Percentiles rank a stretch among this genome's conserved stretches.
These are phyloP conservation scores for Tangara arthus DNA, from an alignment of 2,797 vertebrate genomes.

Conservation along the genomic window DNA sequence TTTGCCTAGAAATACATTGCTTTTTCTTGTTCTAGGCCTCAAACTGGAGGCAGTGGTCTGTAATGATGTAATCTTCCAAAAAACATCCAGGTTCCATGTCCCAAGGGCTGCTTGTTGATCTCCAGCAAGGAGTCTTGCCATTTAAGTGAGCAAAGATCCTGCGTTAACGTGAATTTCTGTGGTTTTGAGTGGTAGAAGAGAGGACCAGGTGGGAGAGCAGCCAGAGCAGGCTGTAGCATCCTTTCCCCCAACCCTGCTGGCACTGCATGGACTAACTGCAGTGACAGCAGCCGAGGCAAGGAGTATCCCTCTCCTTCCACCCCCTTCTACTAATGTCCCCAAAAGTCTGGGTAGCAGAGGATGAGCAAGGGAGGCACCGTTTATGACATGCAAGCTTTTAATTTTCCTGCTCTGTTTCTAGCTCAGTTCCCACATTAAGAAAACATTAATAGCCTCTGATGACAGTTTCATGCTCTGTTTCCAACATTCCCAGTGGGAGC, in stretches of 20 bases:
- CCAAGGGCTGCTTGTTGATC: neutral
- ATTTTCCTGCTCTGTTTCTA: slow-evolving; percentile 15
- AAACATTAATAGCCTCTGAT: slow-evolving; percentile 43
- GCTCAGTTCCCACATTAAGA: slow-evolving; percentile 18
- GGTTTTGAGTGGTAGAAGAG: neutral
- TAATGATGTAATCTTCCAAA: neutral
- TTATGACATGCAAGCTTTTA: neutral
- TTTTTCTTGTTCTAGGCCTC: neutral
- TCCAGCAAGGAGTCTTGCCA: neutral
- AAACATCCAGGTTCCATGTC: neutral
- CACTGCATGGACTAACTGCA: neutral
- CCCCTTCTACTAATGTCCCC: neutral
- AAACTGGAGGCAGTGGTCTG: neutral
- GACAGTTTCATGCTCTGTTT: slow-evolving; percentile 53
- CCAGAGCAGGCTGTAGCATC: neutral
- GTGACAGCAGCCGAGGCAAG: neutral
- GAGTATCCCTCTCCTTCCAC: neutral
- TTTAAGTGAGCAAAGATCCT: neutral
- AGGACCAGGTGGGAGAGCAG: neutral
- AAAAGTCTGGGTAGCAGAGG: neutral
- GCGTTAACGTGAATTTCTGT: neutral
- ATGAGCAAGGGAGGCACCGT: neutral
- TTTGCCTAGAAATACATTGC: neutral
- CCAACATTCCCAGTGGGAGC: neutral
- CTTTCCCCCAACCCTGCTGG: accelerated